phyloP scores from a whole-genome alignment of 2,113 vertebrate genomes.

The Sialia sialis region DNA sequence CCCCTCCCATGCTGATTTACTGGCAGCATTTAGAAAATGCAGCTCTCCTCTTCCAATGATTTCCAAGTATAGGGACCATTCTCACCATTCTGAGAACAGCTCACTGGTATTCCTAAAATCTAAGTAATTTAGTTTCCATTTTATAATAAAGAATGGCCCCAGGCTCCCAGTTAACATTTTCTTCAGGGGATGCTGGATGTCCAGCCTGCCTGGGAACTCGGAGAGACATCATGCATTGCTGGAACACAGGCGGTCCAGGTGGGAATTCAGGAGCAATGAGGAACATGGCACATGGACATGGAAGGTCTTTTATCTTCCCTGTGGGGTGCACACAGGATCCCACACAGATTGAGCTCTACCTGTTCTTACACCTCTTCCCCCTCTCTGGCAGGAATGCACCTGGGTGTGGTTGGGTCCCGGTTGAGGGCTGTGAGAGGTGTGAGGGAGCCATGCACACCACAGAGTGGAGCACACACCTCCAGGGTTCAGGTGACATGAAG shows the following conservation, averaged over 20 bases:
- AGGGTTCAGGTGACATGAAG: not conserved
- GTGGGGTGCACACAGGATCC: not conserved
- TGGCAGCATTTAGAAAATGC: not conserved
- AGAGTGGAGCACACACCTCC: not conserved
- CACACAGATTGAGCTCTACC: not conserved
- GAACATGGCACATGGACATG: not conserved
- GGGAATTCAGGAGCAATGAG: rapidly evolving
- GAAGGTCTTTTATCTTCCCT: not conserved
- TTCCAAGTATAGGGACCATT: not conserved
- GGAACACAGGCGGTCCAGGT: not conserved
- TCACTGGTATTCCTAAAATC: not conserved
- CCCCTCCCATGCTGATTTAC: not conserved
- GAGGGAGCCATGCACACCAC: not conserved
- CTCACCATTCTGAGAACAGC: not conserved
- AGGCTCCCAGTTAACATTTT: not conserved
- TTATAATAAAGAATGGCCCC: not conserved
- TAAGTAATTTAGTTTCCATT: not conserved
- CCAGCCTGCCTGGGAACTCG: rapidly evolving
- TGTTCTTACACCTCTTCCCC: not conserved
- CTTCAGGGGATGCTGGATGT: not conserved
- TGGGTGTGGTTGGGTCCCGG: not conserved
- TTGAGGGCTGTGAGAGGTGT: not conserved
- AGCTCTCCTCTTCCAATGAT: not conserved
- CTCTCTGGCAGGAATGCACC: not conserved
- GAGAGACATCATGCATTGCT: not conserved